These are phyloP conservation scores for Ophion ventricosus DNA, from an alignment of 2,888 invertebrate genomes.

Conservation along the genomic window DNA sequence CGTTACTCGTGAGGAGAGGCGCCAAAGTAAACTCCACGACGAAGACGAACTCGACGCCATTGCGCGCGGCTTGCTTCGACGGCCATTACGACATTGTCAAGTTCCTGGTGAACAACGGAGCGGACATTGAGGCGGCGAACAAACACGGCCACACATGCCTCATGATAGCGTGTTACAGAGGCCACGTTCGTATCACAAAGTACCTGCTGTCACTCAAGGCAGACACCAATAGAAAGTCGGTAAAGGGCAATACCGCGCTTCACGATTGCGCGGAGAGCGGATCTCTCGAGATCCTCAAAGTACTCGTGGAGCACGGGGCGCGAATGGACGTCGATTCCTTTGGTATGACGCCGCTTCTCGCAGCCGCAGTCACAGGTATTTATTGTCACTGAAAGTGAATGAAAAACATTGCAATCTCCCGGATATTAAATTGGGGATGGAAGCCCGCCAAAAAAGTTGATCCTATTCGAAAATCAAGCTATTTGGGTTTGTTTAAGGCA, in stretches of 20 bases:
- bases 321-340: conserved; percentile 97
- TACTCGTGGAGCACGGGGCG: conserved; percentile 94
- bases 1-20: conserved; percentile 92
- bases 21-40: conserved; percentile 98
- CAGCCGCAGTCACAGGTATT: conserved; percentile 91
- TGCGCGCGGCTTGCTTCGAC: conserved; percentile 98
- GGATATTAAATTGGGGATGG: no score
- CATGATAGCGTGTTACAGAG: conserved; percentile 99
- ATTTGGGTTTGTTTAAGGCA: no score
- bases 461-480: not conserved
- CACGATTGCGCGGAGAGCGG: conserved; percentile 99
- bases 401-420: not conserved
- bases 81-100: conserved; percentile 97
- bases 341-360: conserved; percentile 97
- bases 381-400: conserved; percentile 42
- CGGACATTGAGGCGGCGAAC: conserved; percentile 98
- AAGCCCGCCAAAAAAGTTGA: no score
- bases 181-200: conserved; percentile 95
- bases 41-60: conserved; percentile 96
- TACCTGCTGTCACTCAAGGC: conserved; percentile 94
- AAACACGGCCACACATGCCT: conserved; percentile 98
- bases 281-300: conserved; percentile 94
- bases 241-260: conserved; percentile 97
- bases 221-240: conserved; percentile 96
- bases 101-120: conserved; percentile 95